Base-by-base conservation (phyloP, 2,888 invertebrate species). In the Torymus auratus region DNA sequence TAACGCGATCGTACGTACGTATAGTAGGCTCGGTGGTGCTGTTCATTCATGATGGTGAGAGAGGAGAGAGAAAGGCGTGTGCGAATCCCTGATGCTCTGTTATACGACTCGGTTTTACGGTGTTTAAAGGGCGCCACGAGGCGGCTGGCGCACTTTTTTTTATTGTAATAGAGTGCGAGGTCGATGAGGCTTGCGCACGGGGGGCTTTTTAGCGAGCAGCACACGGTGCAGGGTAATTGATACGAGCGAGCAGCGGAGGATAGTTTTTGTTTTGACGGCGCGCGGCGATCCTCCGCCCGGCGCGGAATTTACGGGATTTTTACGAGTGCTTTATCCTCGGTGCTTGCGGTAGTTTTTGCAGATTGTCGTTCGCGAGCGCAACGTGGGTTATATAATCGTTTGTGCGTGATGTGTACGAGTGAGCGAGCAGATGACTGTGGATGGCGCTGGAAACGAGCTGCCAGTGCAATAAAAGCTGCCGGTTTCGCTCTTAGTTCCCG, bases 1-100 rank as follows among this genome's bases (percentile, higher is more conserved):
- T 74, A 65, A 71, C 70, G 70, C 75, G 61, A 53, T 69, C 79
- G 58, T 58, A 23, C 62, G 69, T 71, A 64, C 41, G 41, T 41
- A 41, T 41, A 41, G 7, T 64, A 55, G 60, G 17, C 65, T 71
- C 64, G n/a, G 7, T 12, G 3, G 2, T 14, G 41, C 15, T 10
- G 15, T 23, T 56, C 70, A 60, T 70, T 60, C 58, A 70, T 60
- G 17, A 41, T 41, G 41, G 41, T 10, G 60, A 60, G 60, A 60
- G 15, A 58, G 28, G 7, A 23, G 28, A 28, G 28, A 28, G 28
- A 28, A 7, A 41, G 41, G 41, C 41, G 41, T 41, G 41, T 41
- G 41, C 41, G 41, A 41, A 41, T 41, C 41, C 41, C 0, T 41
- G 41, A 41, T 41, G 41, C 41, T 41, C 41, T 41, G 41, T 41